A percentile compares a stretch with the other conserved stretches of the same genome.
Evolutionary conservation across 2,113 vertebrate species (phyloP).

Genomic region (Hippopotamus amphibius): DNA sequence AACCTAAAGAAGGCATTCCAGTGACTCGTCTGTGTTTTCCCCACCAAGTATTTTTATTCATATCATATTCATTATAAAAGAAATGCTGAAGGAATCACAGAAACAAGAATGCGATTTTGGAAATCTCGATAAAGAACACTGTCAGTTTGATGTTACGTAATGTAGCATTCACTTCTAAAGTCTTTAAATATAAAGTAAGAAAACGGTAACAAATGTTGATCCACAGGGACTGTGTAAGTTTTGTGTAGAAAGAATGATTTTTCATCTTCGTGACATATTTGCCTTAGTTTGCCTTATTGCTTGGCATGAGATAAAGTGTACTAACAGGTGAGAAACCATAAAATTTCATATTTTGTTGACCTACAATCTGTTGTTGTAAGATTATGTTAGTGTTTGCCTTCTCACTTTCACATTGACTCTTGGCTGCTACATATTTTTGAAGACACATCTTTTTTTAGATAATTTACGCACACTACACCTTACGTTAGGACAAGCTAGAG

Average conservation of each 20-base stretch:
- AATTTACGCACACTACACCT: neutral
- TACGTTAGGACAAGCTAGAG: neutral
- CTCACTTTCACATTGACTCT: neutral
- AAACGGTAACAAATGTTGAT: neutral
- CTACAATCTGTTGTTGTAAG: neutral
- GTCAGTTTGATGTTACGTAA: neutral
- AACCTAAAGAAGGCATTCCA: slow-evolving; percentile 71
- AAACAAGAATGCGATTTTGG: slow-evolving; percentile 17
- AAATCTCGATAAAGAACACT: neutral
- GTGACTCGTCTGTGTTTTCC: slow-evolving; percentile 9
- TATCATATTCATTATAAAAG: slow-evolving; percentile 21
- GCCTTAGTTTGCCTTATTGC: neutral
- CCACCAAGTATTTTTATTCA: slow-evolving; percentile 4
- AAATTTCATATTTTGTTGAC: neutral
- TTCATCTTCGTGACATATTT: neutral
- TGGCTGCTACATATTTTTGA: slow-evolving; percentile 1
- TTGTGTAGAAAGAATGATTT: neutral
- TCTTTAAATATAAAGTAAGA: neutral
- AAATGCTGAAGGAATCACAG: neutral
- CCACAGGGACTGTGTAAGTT: neutral
- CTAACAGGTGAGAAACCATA: neutral
- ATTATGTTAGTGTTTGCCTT: neutral
- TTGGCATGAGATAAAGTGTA: neutral
- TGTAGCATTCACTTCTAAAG: neutral
- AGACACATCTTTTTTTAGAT: neutral